phyloP scores from a whole-genome alignment of 2,888 invertebrate species.

The Apoda limacodes region DNA sequence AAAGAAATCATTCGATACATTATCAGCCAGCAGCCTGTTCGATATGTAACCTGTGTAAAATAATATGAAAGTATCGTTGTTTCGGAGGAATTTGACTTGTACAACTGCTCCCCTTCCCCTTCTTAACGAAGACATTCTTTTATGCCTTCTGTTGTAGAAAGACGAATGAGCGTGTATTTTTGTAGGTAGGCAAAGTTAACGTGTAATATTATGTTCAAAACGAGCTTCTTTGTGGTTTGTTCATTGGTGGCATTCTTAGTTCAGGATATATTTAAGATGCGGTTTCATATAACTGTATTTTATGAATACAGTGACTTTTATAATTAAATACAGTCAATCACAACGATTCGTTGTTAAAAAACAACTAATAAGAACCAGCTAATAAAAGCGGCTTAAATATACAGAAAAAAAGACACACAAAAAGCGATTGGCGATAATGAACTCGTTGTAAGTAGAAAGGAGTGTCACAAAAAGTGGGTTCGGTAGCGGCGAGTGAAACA shows the following conservation, averaged over 20 bases:
- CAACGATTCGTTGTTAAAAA: too few relatives aligned
- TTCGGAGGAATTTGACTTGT: conserved; percentile 48
- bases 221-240: too few relatives aligned
- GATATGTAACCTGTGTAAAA: too few relatives aligned
- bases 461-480: conserved; percentile 63
- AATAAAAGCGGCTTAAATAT: too few relatives aligned
- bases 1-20: too few relatives aligned
- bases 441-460: conserved; percentile 56
- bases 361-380: too few relatives aligned
- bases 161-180: conserved; percentile 66
- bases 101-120: conserved; percentile 49
- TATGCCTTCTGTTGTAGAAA: conserved; percentile 61
- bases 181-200: too few relatives aligned
- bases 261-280: too few relatives aligned
- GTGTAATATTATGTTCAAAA: too few relatives aligned
- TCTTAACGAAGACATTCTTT: conserved; percentile 63
- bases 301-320: conserved; percentile 26
- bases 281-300: conserved; percentile 49
- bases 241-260: too few relatives aligned
- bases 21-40: too few relatives aligned
- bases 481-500: conserved; percentile 66
- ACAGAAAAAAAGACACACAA: conserved; percentile 34
- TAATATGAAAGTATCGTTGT: too few relatives aligned
- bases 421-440: conserved; percentile 53
- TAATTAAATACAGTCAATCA: conserved; percentile 13